Percentiles rank a stretch among this genome's conserved stretches.
Conservation (phyloP, 2,113 vertebrate genomes). For the Ophiodon elongatus region DNA sequence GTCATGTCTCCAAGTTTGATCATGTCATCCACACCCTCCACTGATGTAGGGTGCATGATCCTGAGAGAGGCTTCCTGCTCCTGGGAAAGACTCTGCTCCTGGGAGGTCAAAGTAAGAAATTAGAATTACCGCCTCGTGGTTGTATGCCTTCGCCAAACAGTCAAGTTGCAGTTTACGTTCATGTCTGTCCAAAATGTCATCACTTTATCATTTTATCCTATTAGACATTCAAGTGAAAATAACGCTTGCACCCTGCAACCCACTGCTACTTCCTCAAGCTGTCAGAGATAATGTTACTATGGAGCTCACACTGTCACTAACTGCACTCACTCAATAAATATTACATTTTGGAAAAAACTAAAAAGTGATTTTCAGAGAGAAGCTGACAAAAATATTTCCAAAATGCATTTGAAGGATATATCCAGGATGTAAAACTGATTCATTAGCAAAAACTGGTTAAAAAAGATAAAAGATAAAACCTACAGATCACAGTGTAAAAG, state of each 20-base stretch:
- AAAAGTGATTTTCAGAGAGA: not conserved
- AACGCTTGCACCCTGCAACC: not conserved
- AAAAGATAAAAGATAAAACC: not conserved
- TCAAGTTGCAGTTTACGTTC: not conserved
- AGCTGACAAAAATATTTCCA: not conserved
- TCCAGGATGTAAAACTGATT: not conserved
- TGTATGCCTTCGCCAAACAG: not conserved
- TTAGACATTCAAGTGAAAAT: not conserved
- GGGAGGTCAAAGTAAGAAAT: not conserved
- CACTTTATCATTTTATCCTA: not conserved
- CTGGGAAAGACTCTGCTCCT: conserved; percentile 87
- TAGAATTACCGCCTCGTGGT: not conserved
- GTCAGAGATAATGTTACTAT: not conserved
- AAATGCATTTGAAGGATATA: not conserved
- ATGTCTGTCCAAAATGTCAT: not conserved
- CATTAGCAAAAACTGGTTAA: not conserved
- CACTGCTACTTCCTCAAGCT: not conserved
- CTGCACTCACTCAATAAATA: not conserved
- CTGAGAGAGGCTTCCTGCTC: conserved; percentile 81
- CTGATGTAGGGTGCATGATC: conserved; percentile 92
- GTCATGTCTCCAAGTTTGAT: conserved; percentile 92
- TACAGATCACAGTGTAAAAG: not conserved
- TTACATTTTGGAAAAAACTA: not conserved
- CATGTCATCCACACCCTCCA: conserved; percentile 94
- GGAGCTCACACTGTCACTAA: not conserved